phyloP scores from a whole-genome alignment of 1,140 invertebrate species.

The Ylistrum balloti region DNA sequence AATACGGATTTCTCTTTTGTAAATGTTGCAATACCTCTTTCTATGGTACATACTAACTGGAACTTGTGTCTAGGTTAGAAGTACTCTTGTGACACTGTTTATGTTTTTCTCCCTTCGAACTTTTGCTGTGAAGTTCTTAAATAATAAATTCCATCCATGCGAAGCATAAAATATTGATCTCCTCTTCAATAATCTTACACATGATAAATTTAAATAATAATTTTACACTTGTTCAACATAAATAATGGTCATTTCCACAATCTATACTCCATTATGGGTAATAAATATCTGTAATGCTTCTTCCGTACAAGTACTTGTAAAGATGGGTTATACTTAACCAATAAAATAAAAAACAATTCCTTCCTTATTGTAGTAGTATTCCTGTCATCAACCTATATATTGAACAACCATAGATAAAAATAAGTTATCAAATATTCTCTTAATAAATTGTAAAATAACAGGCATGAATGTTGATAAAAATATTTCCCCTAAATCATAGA shows the following conservation, averaged over 20 bases:
- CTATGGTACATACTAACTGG: neutral
- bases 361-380: neutral
- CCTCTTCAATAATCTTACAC: neutral
- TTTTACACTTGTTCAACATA: conserved; percentile 19
- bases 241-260: neutral
- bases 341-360: neutral
- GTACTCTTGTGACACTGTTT: neutral
- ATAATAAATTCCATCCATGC: neutral
- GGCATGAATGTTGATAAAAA: conserved; percentile 9
- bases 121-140: too few species aligned
- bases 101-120: too few species aligned
- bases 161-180: neutral
- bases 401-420: neutral
- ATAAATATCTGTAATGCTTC: conserved; percentile 27
- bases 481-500: neutral
- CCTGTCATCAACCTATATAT: neutral
- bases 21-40: neutral
- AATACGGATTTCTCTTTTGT: neutral
- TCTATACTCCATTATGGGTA: neutral
- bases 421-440: neutral
- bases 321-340: neutral
- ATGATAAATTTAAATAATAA: neutral
- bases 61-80: neutral
- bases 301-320: neutral
- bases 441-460: neutral